Conservation (phyloP, 2,797 vertebrate species). For the Mareca strepera region DNA sequence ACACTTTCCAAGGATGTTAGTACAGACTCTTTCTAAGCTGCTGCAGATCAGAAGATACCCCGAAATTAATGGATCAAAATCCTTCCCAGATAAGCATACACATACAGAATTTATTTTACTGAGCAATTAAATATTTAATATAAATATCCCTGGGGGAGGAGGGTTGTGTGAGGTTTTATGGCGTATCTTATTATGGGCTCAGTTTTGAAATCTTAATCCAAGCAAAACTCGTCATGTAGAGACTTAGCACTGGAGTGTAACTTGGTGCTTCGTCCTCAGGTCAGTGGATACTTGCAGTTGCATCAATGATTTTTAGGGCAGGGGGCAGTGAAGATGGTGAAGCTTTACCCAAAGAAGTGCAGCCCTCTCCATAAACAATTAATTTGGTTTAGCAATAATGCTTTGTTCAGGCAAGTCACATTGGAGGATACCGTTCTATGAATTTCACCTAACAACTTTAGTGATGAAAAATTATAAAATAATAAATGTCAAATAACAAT, state of each 20-base stretch:
- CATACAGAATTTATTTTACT: constrained; percentile 57
- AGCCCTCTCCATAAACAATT: not conserved
- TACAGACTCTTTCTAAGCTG: constrained; percentile 26
- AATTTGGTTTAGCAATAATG: not conserved
- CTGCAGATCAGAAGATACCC: constrained; percentile 44
- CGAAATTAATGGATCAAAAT: constrained; percentile 44
- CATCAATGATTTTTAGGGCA: constrained; percentile 28
- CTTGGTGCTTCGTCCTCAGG: not conserved
- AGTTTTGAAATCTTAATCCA: constrained; percentile 63
- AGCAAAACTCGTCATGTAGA: constrained; percentile 32
- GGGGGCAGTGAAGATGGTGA: not conserved
- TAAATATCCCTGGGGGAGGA: constrained; percentile 62
- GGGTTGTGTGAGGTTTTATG: constrained; percentile 60
- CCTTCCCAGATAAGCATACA: constrained; percentile 17
- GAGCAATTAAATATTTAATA: constrained; percentile 63
- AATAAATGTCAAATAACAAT: not conserved
- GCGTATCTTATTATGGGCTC: constrained; percentile 62
- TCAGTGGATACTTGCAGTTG: not conserved
- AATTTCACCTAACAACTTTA: not conserved
- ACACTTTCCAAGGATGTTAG: constrained; percentile 12
- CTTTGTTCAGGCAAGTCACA: not conserved
- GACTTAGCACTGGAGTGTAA: not conserved
- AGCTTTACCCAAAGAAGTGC: not conserved
- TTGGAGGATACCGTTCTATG: not conserved
- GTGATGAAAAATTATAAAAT: not conserved